Evolutionary conservation across 2,888 invertebrate genomes (phyloP).

Genomic region (Chymomyza procnemis): DNA sequence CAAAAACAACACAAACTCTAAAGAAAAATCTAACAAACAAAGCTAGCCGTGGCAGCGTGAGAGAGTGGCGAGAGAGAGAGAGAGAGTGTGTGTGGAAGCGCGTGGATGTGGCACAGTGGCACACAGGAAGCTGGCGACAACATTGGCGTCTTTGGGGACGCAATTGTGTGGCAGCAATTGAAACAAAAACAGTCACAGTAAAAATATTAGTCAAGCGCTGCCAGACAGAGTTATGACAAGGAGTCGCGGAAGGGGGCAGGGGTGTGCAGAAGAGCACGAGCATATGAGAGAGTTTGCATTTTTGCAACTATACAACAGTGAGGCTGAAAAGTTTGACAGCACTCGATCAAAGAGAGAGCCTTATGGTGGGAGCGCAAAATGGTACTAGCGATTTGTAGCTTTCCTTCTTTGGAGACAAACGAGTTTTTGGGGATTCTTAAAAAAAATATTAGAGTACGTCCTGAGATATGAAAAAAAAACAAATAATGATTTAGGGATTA

Average conservation of each 20-base stretch:
- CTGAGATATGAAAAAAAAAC: too few relatives aligned
- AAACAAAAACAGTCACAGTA: background rate
- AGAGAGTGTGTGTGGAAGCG: background rate
- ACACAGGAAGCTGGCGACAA: background rate
- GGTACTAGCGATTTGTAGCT: too few relatives aligned
- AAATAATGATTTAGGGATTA: too few relatives aligned
- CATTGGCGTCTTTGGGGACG: background rate
- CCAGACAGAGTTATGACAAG: background rate
- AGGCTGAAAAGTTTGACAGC: too few relatives aligned
- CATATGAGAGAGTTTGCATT: background rate
- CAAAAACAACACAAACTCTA: background rate
- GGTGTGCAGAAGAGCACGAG: background rate
- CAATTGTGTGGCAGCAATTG: background rate
- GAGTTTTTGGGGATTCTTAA: too few relatives aligned
- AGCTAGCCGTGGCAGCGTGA: background rate
- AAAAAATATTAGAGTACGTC: too few relatives aligned
- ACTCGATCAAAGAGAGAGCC: too few relatives aligned
- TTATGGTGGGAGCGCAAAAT: too few relatives aligned
- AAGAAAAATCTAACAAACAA: background rate
- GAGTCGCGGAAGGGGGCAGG: background rate
- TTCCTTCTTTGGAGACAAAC: too few relatives aligned
- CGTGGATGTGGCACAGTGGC: background rate
- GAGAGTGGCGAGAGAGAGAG: background rate
- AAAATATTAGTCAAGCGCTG: background rate
- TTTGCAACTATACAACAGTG: background rate